These are phyloP conservation scores for Ladona fulva DNA, from an alignment of 1,140 invertebrate species.

Conservation along the genomic window DNA sequence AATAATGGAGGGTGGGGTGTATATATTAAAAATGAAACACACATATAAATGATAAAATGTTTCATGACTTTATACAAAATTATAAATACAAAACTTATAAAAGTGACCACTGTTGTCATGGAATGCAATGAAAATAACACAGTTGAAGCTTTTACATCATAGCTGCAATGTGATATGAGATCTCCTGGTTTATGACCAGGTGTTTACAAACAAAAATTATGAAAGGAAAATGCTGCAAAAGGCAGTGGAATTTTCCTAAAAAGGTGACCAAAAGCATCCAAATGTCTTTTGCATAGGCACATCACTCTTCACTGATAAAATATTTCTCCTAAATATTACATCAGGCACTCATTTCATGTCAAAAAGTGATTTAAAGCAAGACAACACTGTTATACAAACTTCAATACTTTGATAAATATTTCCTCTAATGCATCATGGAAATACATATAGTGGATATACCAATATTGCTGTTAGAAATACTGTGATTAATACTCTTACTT, in stretches of 20 bases:
- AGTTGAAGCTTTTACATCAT: background rate
- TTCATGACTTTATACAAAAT: constrained; percentile 4
- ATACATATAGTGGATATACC: background rate
- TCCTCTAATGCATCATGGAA: background rate
- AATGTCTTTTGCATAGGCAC: background rate
- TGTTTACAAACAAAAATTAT: background rate
- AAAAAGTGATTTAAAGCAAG: background rate
- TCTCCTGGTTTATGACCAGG: background rate
- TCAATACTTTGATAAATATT: constrained; percentile 3
- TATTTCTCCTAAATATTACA: background rate
- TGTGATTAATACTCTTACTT: constrained; percentile 3
- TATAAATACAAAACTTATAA: constrained; percentile 9
- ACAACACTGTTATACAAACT: background rate
- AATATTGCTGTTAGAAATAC: constrained; percentile 2
- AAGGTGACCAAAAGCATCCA: background rate
- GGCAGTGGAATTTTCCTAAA: background rate
- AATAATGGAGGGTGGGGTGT: no score
- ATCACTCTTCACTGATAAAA: constrained; percentile 1
- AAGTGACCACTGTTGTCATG: constrained; percentile 4
- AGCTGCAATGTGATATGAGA: constrained; percentile 9
- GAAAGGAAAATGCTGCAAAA: background rate
- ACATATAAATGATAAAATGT: background rate
- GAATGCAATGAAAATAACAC: constrained; percentile 6
- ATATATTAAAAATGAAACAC: no score
- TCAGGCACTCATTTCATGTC: background rate